Evolutionary conservation across 2,797 vertebrate species (phyloP).

Genomic region (Sciurus vulgaris): DNA sequence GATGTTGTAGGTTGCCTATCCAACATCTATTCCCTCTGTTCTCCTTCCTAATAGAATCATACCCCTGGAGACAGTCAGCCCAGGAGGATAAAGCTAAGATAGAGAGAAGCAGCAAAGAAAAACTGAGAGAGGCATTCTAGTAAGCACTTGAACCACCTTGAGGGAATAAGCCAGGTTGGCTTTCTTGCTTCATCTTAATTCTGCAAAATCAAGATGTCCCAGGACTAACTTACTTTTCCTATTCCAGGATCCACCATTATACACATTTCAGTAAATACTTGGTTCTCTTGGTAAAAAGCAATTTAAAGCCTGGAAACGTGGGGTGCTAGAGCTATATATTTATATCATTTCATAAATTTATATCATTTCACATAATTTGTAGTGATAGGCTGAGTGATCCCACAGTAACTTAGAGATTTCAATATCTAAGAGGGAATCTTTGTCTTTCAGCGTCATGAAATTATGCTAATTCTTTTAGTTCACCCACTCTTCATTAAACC

Average conservation of each 20-base stretch:
- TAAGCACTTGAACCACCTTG: not conserved
- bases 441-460: slow-evolving; percentile 22
- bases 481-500: not conserved
- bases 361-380: not conserved
- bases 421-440: slow-evolving; percentile 19
- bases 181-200: not conserved
- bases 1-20: not conserved
- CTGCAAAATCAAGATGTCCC: not conserved
- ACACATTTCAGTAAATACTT: not conserved
- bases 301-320: not conserved
- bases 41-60: not conserved
- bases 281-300: slow-evolving; percentile 23
- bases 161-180: not conserved
- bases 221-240: slow-evolving; percentile 6
- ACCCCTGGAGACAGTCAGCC: not conserved
- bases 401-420: not conserved
- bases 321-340: not conserved
- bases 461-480: slow-evolving; percentile 42
- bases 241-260: not conserved
- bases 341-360: slow-evolving; percentile 25
- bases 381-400: not conserved
- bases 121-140: not conserved
- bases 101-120: not conserved
- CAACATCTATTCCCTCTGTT: not conserved
- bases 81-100: not conserved